These are phyloP conservation scores for Loriculus beryllinus DNA, from an alignment of 2,797 vertebrate genomes.

Conservation along the genomic window DNA sequence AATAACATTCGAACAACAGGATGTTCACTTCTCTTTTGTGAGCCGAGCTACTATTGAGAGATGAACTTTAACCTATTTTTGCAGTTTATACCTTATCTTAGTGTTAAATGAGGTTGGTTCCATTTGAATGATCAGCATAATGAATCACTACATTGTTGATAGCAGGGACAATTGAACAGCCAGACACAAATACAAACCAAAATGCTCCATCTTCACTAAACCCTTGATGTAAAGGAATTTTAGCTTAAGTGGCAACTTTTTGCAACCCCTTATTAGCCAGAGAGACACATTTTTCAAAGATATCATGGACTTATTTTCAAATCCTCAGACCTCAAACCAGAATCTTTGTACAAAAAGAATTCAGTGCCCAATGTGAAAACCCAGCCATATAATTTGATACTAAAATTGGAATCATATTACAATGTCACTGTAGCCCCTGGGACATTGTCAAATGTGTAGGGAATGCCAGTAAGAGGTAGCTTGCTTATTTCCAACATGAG, in stretches of 20 bases:
- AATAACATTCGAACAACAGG: not conserved
- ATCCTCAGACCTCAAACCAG: not conserved
- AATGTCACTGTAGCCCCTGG: not conserved
- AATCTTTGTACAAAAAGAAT: not conserved
- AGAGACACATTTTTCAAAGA: not conserved
- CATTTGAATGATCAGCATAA: not conserved
- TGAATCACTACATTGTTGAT: not conserved
- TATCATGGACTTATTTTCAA: not conserved
- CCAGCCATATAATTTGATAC: not conserved
- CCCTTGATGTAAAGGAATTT: not conserved
- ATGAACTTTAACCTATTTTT: conserved; percentile 6
- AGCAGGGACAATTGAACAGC: not conserved
- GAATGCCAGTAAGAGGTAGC: not conserved
- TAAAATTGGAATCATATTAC: not conserved
- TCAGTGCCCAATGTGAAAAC: not conserved
- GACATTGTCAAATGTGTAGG: not conserved
- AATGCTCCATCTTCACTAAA: not conserved
- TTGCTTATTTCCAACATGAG: not conserved
- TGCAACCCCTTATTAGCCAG: not conserved
- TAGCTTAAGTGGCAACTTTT: not conserved
- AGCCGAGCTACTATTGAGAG: not conserved
- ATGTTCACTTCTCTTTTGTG: not conserved
- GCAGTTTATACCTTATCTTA: not conserved
- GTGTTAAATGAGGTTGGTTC: not conserved
- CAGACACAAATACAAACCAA: not conserved